Evolutionary conservation across 2,113 vertebrate genomes (phyloP).

Genomic region (Microtus montanus): DNA sequence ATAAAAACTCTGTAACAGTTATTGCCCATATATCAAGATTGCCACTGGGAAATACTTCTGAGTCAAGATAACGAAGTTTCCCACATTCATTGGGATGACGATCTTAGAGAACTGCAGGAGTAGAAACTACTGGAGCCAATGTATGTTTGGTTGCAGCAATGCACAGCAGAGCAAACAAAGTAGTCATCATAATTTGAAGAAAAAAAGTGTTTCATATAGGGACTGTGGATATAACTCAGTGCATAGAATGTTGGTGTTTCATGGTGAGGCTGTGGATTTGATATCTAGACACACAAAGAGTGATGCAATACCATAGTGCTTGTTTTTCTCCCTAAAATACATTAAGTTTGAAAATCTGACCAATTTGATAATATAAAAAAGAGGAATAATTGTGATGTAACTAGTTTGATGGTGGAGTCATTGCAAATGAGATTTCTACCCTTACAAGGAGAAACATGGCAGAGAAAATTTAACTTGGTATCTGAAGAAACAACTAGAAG

Average conservation of each 20-base stretch:
- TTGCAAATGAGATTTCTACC: background rate
- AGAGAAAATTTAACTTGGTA: background rate
- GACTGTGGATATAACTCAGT: background rate
- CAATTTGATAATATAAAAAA: background rate
- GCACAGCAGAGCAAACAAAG: background rate
- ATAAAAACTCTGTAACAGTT: background rate
- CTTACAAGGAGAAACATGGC: background rate
- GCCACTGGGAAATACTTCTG: background rate
- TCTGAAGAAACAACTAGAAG: background rate
- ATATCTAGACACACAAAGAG: background rate
- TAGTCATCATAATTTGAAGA: background rate
- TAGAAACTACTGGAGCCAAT: background rate
- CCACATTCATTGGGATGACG: background rate
- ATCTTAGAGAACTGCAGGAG: background rate
- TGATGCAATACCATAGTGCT: background rate
- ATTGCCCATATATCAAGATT: background rate
- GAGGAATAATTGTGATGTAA: background rate
- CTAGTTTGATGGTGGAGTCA: too few relatives aligned
- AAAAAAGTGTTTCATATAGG: background rate
- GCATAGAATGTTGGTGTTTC: background rate
- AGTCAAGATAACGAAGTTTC: background rate
- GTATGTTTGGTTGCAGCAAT: background rate
- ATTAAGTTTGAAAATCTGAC: background rate
- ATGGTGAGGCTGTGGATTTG: too few relatives aligned
- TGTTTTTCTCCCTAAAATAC: background rate